Evolutionary conservation across 30 jellyfish, hydroid and myxozoan genomes (phyloP).

Genomic region (Hydra vulgaris): DNA sequence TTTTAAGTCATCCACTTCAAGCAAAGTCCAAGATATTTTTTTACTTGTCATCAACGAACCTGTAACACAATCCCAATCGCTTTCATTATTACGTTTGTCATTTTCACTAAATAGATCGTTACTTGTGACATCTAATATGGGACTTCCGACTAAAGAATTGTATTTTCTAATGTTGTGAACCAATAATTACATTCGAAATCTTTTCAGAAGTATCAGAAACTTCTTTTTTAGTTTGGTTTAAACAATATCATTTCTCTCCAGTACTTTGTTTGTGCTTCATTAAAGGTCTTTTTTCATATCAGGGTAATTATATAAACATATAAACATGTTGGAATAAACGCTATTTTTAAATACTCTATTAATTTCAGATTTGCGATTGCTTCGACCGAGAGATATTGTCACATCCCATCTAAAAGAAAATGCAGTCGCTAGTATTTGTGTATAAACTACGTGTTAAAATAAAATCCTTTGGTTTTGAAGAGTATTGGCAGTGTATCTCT

Average conservation of each 20-base stretch:
- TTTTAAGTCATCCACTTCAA: not conserved
- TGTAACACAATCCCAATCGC: not conserved
- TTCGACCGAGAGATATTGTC: not conserved
- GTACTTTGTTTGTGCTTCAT: not conserved
- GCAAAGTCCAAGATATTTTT: not conserved
- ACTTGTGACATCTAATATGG: not conserved
- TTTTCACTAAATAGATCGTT: not conserved
- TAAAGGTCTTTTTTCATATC: not conserved
- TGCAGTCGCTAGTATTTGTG: not conserved
- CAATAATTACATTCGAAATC: not conserved
- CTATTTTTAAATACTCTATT: not conserved
- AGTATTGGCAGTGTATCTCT: not conserved
- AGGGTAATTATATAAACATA: not conserved
- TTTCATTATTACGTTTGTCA: not conserved
- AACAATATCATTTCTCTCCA: not conserved
- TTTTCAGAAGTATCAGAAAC: not conserved
- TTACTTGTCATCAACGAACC: not conserved
- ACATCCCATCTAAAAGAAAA: not conserved
- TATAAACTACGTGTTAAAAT: not conserved
- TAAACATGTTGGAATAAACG: not conserved
- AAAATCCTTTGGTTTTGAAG: not conserved
- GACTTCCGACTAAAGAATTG: too few relatives aligned
- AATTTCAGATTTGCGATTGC: not conserved
- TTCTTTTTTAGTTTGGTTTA: not conserved
- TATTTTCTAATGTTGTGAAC: not conserved